Conservation (phyloP, 2,797 vertebrate genomes). For the Rhyacichthys aspro region DNA sequence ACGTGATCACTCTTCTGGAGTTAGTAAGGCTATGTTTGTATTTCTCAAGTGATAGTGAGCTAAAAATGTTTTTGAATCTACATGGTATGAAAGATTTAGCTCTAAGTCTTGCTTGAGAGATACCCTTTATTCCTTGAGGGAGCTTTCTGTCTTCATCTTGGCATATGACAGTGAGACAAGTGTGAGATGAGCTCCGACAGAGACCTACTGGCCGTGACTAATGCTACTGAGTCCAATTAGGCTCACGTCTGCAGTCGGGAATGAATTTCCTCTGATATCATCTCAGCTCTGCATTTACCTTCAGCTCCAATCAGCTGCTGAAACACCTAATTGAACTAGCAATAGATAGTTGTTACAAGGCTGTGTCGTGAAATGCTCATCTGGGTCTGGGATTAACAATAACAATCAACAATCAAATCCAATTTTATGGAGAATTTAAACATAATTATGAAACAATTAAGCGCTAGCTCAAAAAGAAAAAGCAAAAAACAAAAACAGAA, state of each 20-base stretch:
- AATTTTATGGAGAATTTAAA: too few relatives aligned
- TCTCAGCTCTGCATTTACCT: constrained; percentile 65
- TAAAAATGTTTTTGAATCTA: background rate
- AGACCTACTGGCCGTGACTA: constrained; percentile 73
- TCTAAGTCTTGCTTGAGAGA: constrained; percentile 51
- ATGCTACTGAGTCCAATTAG: constrained; percentile 74
- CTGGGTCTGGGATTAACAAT: too few relatives aligned
- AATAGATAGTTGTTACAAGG: too few relatives aligned
- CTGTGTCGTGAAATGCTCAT: too few relatives aligned
- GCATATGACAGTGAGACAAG: constrained; percentile 50
- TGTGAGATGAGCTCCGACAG: constrained; percentile 63
- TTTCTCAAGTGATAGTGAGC: too few relatives aligned
- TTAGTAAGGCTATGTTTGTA: too few relatives aligned
- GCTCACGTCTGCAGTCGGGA: constrained; percentile 64
- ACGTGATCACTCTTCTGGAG: too few relatives aligned
- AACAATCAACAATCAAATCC: too few relatives aligned
- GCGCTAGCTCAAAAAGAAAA: too few relatives aligned
- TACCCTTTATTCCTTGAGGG: constrained; percentile 35
- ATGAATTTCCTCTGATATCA: constrained; percentile 70
- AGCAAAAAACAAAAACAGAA: too few relatives aligned
- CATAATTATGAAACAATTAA: too few relatives aligned
- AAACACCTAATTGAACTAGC: background rate
- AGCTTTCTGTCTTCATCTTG: constrained; percentile 41
- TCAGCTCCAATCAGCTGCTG: constrained; percentile 58
- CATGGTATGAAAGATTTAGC: constrained; percentile 20